Percentiles rank a stretch among this genome's conserved stretches.
These are phyloP conservation scores for Napeogenes sylphis DNA, from an alignment of 2,888 invertebrate genomes.

Conservation along the genomic window DNA sequence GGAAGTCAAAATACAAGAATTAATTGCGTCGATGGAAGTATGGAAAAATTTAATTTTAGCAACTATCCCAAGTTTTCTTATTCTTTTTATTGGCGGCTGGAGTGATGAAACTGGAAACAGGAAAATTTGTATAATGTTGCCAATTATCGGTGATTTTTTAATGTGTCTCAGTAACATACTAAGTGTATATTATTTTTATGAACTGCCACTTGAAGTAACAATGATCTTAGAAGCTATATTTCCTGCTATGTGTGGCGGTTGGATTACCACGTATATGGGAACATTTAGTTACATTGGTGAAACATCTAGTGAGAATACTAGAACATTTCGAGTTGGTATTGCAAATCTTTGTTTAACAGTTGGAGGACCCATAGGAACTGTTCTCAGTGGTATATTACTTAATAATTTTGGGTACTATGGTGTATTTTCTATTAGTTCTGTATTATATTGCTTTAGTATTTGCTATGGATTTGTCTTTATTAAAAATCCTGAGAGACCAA, in stretches of 20 bases:
- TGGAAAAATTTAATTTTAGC: conserved; percentile 77
- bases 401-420: conserved; percentile 72
- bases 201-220: conserved; percentile 72
- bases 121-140: conserved; percentile 77
- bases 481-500: conserved; percentile 52
- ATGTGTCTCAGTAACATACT: conserved; percentile 69
- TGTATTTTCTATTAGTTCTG: conserved; percentile 63
- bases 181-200: conserved; percentile 74
- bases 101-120: conserved; percentile 77
- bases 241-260: conserved; percentile 74
- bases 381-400: conserved; percentile 62
- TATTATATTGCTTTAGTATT: conserved; percentile 63
- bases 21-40: conserved; percentile 74
- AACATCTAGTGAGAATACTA: conserved; percentile 71
- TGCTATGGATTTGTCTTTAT: conserved; percentile 64
- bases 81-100: conserved; percentile 79
- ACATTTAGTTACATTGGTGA: conserved; percentile 80
- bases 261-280: conserved; percentile 76
- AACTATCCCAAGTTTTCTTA: conserved; percentile 72
- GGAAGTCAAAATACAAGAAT: conserved; percentile 78
- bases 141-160: conserved; percentile 73
- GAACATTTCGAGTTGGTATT: conserved; percentile 80
- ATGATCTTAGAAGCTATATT: conserved; percentile 74
- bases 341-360: conserved; percentile 64
- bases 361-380: conserved; percentile 62